Evolutionary conservation across 2,888 invertebrate genomes (phyloP), one percentile per base, ranked within the genome.

Genomic region (Hypena proboscidalis): DNA sequence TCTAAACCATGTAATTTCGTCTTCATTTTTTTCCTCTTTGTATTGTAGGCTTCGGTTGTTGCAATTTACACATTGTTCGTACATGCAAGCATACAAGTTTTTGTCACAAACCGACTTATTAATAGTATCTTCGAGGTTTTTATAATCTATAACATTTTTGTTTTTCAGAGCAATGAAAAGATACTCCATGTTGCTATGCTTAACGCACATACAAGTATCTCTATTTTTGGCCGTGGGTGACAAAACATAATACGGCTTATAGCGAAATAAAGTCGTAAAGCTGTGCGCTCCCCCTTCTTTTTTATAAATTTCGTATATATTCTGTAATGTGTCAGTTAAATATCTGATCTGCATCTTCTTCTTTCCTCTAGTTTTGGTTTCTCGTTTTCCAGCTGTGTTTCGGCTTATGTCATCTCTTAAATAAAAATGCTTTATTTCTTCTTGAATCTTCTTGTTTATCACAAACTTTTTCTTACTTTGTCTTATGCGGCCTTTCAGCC

Each of bases 161-260:
- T 30, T 44, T 35, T 30, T 19, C 11, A 42, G 29, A 32, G 38
- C 38, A 17, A 9, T 27, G 27, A 43, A 46, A 7, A 43, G 14
- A 15, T 29, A 30, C 22, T 46, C 46, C 21, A 46, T 40, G 22
- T 53, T 49, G n/a, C n/a, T n/a, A n/a, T n/a, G n/a, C n/a, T n/a
- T n/a, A n/a, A n/a, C n/a, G n/a, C n/a, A n/a, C n/a, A n/a, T n/a
- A n/a, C n/a, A n/a, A n/a, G n/a, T n/a, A 3, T 43, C 29, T 34
- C 51, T 42, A 32, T 22, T 40, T 17, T n/a, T n/a, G n/a, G n/a
- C n/a, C n/a, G n/a, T n/a, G n/a, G n/a, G n/a, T n/a, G n/a, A n/a
- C n/a, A n/a, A 29, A 17, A 44, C 29, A 13, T 49, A 44, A 49
- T 27, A 44, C 1, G 43, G 49, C 30, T 44, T 34, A 23, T 29